Conservation (phyloP, 2,888 invertebrate species). For the Caenorhabditis sp. region DNA sequence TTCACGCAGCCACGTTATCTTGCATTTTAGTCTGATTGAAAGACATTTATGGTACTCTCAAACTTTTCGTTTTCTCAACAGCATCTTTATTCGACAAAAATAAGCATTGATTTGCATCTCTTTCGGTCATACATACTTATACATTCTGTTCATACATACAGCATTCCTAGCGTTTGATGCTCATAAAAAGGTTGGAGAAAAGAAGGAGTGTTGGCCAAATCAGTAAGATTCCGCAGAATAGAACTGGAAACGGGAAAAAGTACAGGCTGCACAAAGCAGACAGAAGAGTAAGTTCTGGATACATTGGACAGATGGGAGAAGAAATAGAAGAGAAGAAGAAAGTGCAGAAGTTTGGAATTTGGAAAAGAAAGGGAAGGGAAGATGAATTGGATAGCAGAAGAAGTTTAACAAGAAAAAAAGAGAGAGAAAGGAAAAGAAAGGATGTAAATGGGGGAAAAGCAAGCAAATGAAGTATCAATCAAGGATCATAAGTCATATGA, state of each 20-base stretch:
- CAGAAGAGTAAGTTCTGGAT: background rate
- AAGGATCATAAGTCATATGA: slow-evolving; percentile 25
- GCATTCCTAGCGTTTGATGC: slow-evolving; percentile 39
- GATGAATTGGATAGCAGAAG: background rate
- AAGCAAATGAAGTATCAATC: slow-evolving; percentile 22
- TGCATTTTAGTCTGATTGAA: too few relatives aligned
- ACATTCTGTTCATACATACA: slow-evolving; percentile 44
- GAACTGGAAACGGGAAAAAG: background rate
- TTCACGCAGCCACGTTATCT: too few relatives aligned
- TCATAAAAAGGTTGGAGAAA: too few relatives aligned
- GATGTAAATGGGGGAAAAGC: background rate
- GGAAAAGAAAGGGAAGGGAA: background rate
- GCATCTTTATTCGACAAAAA: slow-evolving; percentile 27
- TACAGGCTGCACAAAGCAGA: background rate
- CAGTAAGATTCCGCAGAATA: background rate
- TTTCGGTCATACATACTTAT: slow-evolving; percentile 23
- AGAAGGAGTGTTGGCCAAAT: slow-evolving; percentile 5
- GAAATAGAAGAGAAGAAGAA: background rate
- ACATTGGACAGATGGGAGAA: slow-evolving; percentile 6
- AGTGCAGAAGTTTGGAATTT: slow-evolving; percentile 11
- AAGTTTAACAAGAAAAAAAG: background rate
- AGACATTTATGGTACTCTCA: background rate
- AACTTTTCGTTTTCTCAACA: background rate
- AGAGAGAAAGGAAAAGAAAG: background rate
- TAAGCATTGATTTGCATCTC: slow-evolving; percentile 26